phyloP scores from a whole-genome alignment of 2,888 invertebrate genomes.

The Phyto melanocephala region DNA sequence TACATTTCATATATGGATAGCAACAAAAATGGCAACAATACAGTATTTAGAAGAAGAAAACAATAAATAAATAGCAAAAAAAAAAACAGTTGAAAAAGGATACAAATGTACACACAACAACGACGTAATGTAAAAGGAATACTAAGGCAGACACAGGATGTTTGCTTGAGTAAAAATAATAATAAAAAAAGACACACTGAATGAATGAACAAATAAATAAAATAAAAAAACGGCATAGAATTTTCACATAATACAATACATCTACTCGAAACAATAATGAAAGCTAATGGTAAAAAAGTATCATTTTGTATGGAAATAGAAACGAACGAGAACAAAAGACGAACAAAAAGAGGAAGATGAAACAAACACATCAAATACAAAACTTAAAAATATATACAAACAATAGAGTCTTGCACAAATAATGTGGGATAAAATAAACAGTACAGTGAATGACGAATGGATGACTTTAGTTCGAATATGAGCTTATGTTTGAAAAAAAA shows the following conservation, averaged over 20 bases:
- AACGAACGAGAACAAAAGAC: not conserved
- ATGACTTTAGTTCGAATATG: too few relatives aligned
- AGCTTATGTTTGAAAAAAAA: too few relatives aligned
- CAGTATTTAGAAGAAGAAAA: not conserved
- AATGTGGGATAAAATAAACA: not conserved
- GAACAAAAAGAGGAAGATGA: too few relatives aligned
- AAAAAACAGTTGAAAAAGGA: conserved; percentile 24
- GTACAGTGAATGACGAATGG: not conserved
- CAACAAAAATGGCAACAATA: conserved; percentile 10
- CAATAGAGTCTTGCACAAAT: not conserved
- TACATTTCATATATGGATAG: not conserved
- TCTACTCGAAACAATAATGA: conserved; percentile 36
- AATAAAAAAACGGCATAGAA: not conserved
- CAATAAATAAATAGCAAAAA: too few relatives aligned
- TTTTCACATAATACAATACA: not conserved
- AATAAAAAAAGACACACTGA: not conserved
- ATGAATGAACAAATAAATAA: conserved; percentile 1
- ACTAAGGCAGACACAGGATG: conserved; percentile 58
- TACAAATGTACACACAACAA: conserved; percentile 16
- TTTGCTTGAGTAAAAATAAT: conserved; percentile 46
- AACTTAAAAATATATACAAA: not conserved
- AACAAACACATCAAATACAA: not conserved
- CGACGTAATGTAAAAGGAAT: conserved; percentile 18
- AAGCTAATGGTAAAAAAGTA: conserved; percentile 47
- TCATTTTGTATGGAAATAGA: conserved; percentile 6